Evolutionary conservation across 1,140 invertebrate genomes (phyloP), one percentile per base, ranked within the genome.

Genomic region (Caerostris darwini): DNA sequence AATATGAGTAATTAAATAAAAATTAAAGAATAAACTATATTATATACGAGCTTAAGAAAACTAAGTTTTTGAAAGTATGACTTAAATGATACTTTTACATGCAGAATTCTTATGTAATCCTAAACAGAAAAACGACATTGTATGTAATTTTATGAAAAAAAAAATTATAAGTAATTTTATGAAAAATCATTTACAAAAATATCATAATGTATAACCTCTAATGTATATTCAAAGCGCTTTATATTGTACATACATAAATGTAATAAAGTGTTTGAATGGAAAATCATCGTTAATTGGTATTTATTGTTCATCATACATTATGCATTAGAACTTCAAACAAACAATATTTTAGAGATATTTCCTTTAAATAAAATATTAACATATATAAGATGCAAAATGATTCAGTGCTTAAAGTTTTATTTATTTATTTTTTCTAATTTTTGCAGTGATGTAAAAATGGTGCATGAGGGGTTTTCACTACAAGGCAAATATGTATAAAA

Each of bases 241-340:
- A 58, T 83, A 83, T 83, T 57, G 54, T 83, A 77, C 34, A 83
- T 83, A 58, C 17, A 56, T 83, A 53, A 83, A 83, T 83, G 82
- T 83, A 83, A 83, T 83, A 83, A 83, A 83, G 54, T 83, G 82
- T 83, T 83, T 34, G 34, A 34, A 34, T 34, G 34, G 34, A 34
- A 34, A 34, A 34, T 34, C 34, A 34, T 34, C 34, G 34, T 34
- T 34, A 34, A 2, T n/a, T 34, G 34, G 34, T 34, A 34, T 34
- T 34, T 34, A 34, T 34, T 34, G 34, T 34, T 1, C 34, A 2
- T 34, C 34, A 34, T 34, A 34, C 34, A 34, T 34, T 34, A 34
- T 34, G 34, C 34, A 34, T 34, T 34, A 34, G 34, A 34, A 34
- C 34, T 34, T 34, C 34, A 34, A 34, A 34, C 34, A 34, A 34